Percentiles rank a stretch among this genome's conserved stretches.
These are phyloP conservation scores for Corythaeola cristata DNA, from an alignment of 2,113 vertebrate genomes.

Conservation along the genomic window DNA sequence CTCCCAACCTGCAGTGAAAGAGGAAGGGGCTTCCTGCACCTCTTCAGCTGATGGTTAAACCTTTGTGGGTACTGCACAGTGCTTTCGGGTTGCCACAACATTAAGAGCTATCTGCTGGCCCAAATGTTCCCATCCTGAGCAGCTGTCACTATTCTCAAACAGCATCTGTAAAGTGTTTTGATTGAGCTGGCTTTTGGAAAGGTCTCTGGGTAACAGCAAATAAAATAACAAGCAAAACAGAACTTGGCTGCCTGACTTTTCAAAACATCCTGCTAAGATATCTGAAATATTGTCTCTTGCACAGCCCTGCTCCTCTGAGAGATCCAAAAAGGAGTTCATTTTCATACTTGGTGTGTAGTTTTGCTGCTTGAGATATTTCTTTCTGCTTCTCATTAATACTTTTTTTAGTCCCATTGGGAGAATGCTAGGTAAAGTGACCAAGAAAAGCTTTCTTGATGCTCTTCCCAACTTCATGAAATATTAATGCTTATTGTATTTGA, in stretches of 20 bases:
- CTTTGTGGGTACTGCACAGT: too few species aligned
- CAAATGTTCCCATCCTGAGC: neutral
- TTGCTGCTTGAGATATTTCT: conserved; percentile 42
- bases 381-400: conserved; percentile 40
- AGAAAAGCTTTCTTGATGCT: conserved; percentile 54
- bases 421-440: conserved; percentile 57
- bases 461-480: conserved; percentile 55
- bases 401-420: conserved; percentile 21
- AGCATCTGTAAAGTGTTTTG: neutral
- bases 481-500: conserved; percentile 58
- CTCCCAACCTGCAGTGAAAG: neutral
- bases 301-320: conserved; percentile 1
- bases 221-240: conserved; percentile 8
- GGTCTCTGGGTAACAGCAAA: neutral
- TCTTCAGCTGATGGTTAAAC: neutral
- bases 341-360: neutral
- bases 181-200: neutral
- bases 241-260: conserved; percentile 8
- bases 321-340: conserved; percentile 34
- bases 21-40: neutral
- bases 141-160: neutral
- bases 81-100: neutral
- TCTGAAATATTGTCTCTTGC: conserved; percentile 43
- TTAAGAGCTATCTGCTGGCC: neutral
- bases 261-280: neutral